Evolutionary conservation across 2,113 vertebrate species (phyloP).

Genomic region (Chitala chitala): DNA sequence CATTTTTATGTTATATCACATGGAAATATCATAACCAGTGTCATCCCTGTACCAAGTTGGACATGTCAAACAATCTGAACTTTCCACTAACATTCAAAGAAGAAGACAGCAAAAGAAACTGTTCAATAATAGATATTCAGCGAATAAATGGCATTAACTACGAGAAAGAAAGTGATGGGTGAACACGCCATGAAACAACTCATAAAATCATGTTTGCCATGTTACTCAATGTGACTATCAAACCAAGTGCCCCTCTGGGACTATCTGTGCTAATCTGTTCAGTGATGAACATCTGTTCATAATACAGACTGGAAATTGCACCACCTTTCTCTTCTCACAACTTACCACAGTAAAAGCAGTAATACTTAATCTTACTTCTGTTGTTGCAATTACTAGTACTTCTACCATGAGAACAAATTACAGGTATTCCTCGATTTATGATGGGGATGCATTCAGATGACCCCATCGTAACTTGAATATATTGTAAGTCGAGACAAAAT

Average conservation of each 20-base stretch:
- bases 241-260: not conserved
- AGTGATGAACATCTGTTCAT: conserved; percentile 14
- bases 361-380: too few relatives aligned
- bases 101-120: not conserved
- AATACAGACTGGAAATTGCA: too few relatives aligned
- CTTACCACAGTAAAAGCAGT: too few relatives aligned
- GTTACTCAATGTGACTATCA: not conserved
- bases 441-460: too few relatives aligned
- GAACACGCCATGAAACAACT: not conserved
- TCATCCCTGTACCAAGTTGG: not conserved
- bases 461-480: too few relatives aligned
- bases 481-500: too few relatives aligned
- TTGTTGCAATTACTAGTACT: too few relatives aligned
- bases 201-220: not conserved
- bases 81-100: not conserved
- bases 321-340: too few relatives aligned
- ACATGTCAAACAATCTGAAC: not conserved
- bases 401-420: too few relatives aligned
- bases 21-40: not conserved
- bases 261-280: not conserved
- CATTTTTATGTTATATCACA: too few relatives aligned
- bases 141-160: not conserved
- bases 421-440: too few relatives aligned
- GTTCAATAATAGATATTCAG: not conserved
- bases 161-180: not conserved